Percentiles rank a stretch among this genome's conserved stretches.
phyloP scores from a whole-genome alignment of 2,888 invertebrate species.

The Plutella xylostella region DNA sequence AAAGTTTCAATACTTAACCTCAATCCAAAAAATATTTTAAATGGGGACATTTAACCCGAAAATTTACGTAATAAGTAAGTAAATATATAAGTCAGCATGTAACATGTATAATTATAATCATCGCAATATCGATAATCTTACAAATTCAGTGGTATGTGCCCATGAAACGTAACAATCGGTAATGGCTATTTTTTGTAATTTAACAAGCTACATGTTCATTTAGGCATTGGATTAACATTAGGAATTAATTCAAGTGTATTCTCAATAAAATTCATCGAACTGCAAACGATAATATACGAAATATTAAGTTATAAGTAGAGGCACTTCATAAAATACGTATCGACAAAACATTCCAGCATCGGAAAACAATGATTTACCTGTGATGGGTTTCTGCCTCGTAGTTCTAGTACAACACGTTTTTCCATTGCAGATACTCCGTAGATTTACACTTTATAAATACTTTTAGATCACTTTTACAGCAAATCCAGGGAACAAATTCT shows the following conservation, averaged over 20 bases:
- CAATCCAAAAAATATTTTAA: no score
- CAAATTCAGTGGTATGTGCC: constrained; percentile 32
- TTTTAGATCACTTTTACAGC: constrained; percentile 38
- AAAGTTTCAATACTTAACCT: constrained; percentile 58
- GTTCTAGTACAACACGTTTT: constrained; percentile 95
- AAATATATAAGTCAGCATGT: no score
- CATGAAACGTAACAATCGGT: constrained; percentile 64
- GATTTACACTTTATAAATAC: constrained; percentile 42
- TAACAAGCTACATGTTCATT: constrained; percentile 55
- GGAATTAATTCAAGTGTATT: constrained; percentile 12
- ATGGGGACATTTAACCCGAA: no score
- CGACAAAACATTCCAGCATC: constrained; percentile 66
- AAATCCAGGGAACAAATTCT: constrained; percentile 57
- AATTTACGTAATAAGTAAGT: no score
- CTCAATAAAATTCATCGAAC: constrained; percentile 4
- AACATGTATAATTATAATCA: no score
- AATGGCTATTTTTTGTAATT: constrained; percentile 59
- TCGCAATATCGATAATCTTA: no score
- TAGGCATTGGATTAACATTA: constrained; percentile 26
- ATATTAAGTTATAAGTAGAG: constrained; percentile 14
- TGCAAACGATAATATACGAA: background rate
- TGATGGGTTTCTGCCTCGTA: constrained; percentile 89
- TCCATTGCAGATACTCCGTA: constrained; percentile 75
- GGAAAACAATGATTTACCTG: constrained; percentile 78
- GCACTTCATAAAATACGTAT: constrained; percentile 62